Base-by-base conservation (phyloP, 2,888 invertebrate species). In the Anagyrus pseudococci region DNA sequence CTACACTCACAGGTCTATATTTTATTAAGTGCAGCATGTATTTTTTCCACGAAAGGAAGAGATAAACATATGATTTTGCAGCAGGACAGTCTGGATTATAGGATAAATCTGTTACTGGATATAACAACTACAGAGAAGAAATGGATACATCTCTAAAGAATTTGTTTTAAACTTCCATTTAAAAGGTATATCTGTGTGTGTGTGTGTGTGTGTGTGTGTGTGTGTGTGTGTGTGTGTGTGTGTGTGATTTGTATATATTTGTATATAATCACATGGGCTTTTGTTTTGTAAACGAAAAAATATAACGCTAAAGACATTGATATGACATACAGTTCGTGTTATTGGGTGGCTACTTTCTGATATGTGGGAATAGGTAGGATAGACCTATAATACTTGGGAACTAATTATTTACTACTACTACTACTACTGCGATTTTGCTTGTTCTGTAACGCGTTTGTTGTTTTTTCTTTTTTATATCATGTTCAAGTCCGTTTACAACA, bases 341-440 rank as follows among this genome's bases (percentile, higher is more conserved):
- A 72, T 70, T 72, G 75, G 75, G 74, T 77, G 71, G 70, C 76
- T 77, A 79, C 74, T 72, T 76, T 71, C 73, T 79, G 80, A 80
- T 80, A 80, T 80, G 80, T 80, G 74, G 73, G 74, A 69, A 54
- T 74, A 75, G 74, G 76, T 75, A 74, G 74, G 66, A 68, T 61
- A 75, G 73, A 75, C 72, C 72, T 76, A 73, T 78, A 78, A 78
- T 80, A 79, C 78, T 80, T 77, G 75, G 74, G 72, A 73, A 74
- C 77, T 77, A 77, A 74, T 74, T 72, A 37, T 37, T 37, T 4
- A 37, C 10, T 37, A 37, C 33, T n/a, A 37, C 33, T 57, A 73
- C 75, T 71, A 71, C 70, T 69, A 73, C 70, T 72, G 75, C 76
- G 73, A 74, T 74, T 74, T 19, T 60, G 57, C 66, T 63, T 58